Evolutionary conservation across 2,888 invertebrate species (phyloP), one percentile per base, ranked within the genome.

Genomic region (Acronicta psi): DNA sequence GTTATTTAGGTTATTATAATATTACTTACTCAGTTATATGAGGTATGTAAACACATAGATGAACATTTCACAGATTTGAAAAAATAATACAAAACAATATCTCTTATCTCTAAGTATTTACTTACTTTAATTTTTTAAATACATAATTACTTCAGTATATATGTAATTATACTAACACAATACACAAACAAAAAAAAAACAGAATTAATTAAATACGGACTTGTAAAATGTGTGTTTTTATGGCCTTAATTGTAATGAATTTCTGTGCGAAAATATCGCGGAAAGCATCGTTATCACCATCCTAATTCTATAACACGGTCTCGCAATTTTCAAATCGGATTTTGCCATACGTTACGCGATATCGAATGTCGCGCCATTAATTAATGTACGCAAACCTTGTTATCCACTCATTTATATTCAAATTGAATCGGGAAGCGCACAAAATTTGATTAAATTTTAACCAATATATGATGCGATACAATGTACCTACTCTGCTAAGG

Each of bases 321-420:
- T 65, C 46, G 55, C 65, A 57, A 59, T 66, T 65, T 50, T 56
- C 41, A 61, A 73, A 73, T 73, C 64, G 46, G 59, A 57, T 73
- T 49, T 53, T 20, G 38, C 47, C 45, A 52, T 59, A 69, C 55
- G 50, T 75, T 59, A 62, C 13, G 54, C 51, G 23, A 47, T 66
- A 78, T 81, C 73, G 67, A 47, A 79, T 73, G 74, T 72, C 79
- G 75, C 75, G 68, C 77, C 79, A 80, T 80, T 82, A 87, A 89
- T 89, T 86, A 87, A 86, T 83, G 77, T 69, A 65, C 69, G 66
- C 82, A 74, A 63, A 72, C 71, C 63, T 77, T 72, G 80, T 79
- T 72, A 74, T 68, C 77, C 65, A 67, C 77, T 84, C 86, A 88
- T 90, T 87, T 86, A 84, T 85, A 91, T 91, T 87, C 89, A 90